phyloP scores from a whole-genome alignment of 2,888 invertebrate genomes.

The Rosalia funebris region DNA sequence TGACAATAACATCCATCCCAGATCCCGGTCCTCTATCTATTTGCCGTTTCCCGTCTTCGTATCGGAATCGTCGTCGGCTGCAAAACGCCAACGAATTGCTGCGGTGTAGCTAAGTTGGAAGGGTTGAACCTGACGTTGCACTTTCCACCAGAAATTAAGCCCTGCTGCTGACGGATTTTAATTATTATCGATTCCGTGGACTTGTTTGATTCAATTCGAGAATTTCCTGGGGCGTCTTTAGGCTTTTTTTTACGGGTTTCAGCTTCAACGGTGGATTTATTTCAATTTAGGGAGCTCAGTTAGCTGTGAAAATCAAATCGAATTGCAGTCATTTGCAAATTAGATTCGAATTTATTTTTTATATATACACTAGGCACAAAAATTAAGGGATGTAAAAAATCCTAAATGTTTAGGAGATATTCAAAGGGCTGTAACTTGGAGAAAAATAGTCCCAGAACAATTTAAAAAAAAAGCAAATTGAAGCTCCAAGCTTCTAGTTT shows the following conservation, averaged over 20 bases:
- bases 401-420: no score
- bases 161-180: conserved; percentile 39
- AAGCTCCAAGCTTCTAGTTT: no score
- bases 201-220: no score
- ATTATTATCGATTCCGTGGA: conserved; percentile 42
- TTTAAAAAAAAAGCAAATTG: no score
- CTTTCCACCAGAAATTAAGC: conserved; percentile 37
- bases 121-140: conserved; percentile 41
- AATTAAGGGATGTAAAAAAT: no score
- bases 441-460: no score
- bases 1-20: conserved; percentile 29
- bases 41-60: neutral
- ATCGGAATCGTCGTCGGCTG: conserved; percentile 25
- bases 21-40: conserved; percentile 4
- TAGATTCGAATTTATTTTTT: conserved; percentile 45
- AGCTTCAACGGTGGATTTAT: conserved; percentile 42
- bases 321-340: conserved; percentile 43
- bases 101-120: conserved; percentile 29
- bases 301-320: conserved; percentile 42
- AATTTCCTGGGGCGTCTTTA: neutral
- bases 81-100: conserved; percentile 33
- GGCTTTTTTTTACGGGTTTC: conserved; percentile 23
- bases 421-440: no score
- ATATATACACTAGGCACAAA: no score
- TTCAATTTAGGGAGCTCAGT: conserved; percentile 42